Percentiles rank a stretch among this genome's conserved stretches.
These are phyloP conservation scores for Anoplius nigerrimus DNA, from an alignment of 2,888 invertebrate species.

Conservation along the genomic window DNA sequence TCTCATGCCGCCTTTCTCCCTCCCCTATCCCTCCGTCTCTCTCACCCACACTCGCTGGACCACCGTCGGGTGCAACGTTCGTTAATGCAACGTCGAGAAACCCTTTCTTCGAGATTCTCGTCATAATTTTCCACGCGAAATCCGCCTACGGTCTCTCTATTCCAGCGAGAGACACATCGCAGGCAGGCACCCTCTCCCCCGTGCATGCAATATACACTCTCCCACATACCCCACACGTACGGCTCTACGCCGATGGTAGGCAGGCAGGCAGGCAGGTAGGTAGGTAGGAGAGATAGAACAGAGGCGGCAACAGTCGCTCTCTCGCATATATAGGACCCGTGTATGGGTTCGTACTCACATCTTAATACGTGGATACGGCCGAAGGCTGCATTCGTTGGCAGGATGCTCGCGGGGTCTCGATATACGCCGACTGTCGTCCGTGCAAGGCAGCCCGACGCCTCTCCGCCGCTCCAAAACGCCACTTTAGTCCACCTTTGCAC, in stretches of 20 bases:
- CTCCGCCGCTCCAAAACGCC: constrained; percentile 10
- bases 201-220: too few relatives aligned
- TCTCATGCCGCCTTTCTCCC: neutral
- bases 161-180: too few relatives aligned
- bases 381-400: constrained; percentile 59
- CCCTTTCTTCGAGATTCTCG: constrained; percentile 28
- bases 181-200: too few relatives aligned
- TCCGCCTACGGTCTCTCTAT: constrained; percentile 1
- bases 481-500: constrained; percentile 8
- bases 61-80: constrained; percentile 23
- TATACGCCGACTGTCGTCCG: constrained; percentile 8
- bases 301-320: neutral
- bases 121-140: constrained; percentile 11
- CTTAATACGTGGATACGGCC: constrained; percentile 56
- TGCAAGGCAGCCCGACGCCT: constrained; percentile 17
- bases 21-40: neutral
- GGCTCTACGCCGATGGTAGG: too few relatives aligned
- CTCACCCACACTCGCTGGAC: constrained; percentile 25
- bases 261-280: too few relatives aligned
- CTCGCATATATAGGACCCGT: neutral
- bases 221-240: too few relatives aligned
- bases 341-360: constrained; percentile 56
- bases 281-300: neutral
- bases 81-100: constrained; percentile 23
- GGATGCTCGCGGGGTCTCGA: constrained; percentile 24